A percentile compares a stretch with the other conserved stretches of the same genome.
phyloP scores from a whole-genome alignment of 2,888 invertebrate species.

The Lydus trimaculatus region DNA sequence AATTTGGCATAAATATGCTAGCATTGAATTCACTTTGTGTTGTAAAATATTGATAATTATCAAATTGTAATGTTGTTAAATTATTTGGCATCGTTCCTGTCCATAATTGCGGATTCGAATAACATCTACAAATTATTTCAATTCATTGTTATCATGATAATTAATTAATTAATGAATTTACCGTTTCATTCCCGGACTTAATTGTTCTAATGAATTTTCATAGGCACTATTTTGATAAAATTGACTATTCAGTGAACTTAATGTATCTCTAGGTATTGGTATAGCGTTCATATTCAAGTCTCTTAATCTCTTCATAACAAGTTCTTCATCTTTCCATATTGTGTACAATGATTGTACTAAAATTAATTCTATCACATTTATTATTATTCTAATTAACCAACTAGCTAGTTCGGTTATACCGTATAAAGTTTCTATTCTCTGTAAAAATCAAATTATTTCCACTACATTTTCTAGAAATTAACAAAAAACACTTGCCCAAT shows the following conservation, averaged over 20 bases:
- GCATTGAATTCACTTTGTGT: constrained; percentile 61
- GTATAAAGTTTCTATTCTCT: constrained; percentile 61
- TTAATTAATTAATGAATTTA: constrained; percentile 20
- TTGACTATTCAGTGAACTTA: constrained; percentile 46
- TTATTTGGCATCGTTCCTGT: constrained; percentile 50
- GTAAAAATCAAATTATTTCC: constrained; percentile 34
- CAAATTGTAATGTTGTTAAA: constrained; percentile 48
- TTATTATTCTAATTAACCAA: constrained; percentile 61
- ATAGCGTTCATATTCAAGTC: constrained; percentile 60
- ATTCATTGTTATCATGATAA: background rate
- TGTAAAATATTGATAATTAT: constrained; percentile 55
- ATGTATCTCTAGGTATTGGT: constrained; percentile 46
- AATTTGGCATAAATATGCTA: constrained; percentile 55
- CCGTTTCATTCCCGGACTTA: constrained; percentile 46
- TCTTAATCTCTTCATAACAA: constrained; percentile 60
- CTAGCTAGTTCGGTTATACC: constrained; percentile 63
- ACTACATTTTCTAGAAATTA: background rate
- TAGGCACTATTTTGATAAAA: constrained; percentile 58
- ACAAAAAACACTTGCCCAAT: constrained; percentile 60
- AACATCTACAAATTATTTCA: constrained; percentile 44
- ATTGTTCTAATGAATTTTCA: constrained; percentile 52
- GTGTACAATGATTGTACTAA: constrained; percentile 64
- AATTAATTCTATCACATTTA: constrained; percentile 61
- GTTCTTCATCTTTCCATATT: constrained; percentile 64
- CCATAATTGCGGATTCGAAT: constrained; percentile 55